These are phyloP conservation scores for Sminthurides bifidus DNA, from an alignment of 1,140 invertebrate genomes.

Conservation along the genomic window DNA sequence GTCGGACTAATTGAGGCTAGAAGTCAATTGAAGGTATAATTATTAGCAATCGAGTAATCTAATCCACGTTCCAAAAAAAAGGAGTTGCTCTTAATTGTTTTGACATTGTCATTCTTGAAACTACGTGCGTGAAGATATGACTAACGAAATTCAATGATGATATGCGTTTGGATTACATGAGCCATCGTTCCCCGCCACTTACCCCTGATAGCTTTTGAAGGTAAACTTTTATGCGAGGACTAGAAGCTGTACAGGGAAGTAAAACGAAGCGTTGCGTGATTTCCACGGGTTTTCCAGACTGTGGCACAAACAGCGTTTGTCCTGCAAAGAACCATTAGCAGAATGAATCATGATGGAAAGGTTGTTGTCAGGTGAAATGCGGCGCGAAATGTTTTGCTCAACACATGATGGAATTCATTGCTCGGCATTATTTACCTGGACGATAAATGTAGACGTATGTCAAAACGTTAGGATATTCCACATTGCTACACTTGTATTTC, in stretches of 20 bases:
- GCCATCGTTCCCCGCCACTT: too few species aligned
- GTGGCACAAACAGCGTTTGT: background rate
- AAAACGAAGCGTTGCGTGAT: background rate
- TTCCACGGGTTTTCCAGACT: background rate
- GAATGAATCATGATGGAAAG: background rate
- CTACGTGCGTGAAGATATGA: too few species aligned
- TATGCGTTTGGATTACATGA: too few species aligned
- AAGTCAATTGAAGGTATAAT: too few species aligned
- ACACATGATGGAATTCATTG: too few species aligned
- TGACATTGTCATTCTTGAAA: too few species aligned
- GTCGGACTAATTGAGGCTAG: background rate
- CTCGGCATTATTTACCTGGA: background rate
- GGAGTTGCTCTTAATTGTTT: background rate
- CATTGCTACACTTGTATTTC: background rate
- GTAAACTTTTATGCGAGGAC: background rate
- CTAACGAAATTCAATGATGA: too few species aligned
- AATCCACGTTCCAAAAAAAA: background rate
- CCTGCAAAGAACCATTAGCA: constrained; percentile 1
- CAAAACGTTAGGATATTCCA: background rate
- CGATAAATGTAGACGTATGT: background rate
- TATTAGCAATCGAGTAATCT: too few species aligned
- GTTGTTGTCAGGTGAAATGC: background rate
- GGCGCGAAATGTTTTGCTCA: too few species aligned
- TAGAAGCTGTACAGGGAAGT: constrained; percentile 4
- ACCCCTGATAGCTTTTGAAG: background rate